Base-by-base conservation (phyloP, 2,888 invertebrate species). In the Clistopyga incitator region DNA sequence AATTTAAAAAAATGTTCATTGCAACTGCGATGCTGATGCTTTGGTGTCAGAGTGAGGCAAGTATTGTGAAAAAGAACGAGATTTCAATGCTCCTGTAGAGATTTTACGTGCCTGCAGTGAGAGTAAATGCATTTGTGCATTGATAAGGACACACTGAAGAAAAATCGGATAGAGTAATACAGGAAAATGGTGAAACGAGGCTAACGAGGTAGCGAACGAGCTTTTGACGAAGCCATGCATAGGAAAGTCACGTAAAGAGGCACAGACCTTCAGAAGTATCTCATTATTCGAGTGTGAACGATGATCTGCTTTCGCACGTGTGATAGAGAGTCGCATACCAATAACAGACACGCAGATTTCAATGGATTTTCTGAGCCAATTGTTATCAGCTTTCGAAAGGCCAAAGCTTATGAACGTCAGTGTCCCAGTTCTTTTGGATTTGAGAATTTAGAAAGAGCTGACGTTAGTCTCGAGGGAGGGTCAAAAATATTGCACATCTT, bases 151-250 rank as follows among this genome's bases (percentile, higher is more conserved):
- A 59, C n/a, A 29, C 29, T 8, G 59, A 15, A 25, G 59, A 6
- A 29, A 64, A 64, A 38, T 38, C 38, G 20, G 11, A 64, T 64
- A 20, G 1, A 20, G 64, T 3, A 38, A 38, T 10, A n/a, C 38
- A n/a, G 29, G 59, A 59, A 38, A 64, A 38, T 38, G 10, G 11
- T 10, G 64, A 64, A 64, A 64, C 64, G 64, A 64, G 64, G 64
- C 38, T 64, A 64, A 64, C 38, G 64, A 64, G 64, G n/a, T 38
- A 38, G 10, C 64, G 64, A 38, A 10, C 64, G 42, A 64, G 38
- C 38, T 38, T 64, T 64, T 38, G 34, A 18, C 38, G 38, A 64
- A 42, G 2, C 18, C 64, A 38, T 38, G 64, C 20, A 18, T 20
- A 20, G 64, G 20, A 13, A 18, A 18, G 64, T 64, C 38, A 64